These are phyloP conservation scores for Zapus hudsonius DNA, from an alignment of 2,113 vertebrate genomes.

Conservation along the genomic window DNA sequence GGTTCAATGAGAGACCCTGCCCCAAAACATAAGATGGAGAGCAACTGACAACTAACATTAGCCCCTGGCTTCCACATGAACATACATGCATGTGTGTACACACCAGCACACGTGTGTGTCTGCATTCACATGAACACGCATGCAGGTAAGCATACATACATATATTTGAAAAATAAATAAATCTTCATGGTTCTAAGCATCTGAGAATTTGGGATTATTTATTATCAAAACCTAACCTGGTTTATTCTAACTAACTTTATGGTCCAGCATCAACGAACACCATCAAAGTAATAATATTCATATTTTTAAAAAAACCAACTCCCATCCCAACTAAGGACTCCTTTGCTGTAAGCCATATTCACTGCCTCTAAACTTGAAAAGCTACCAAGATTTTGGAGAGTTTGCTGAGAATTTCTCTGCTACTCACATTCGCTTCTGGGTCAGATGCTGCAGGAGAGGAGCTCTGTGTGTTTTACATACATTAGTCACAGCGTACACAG, in stretches of 20 bases:
- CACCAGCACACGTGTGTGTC: too few relatives aligned
- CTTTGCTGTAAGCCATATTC: constrained; percentile 29
- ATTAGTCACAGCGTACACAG: constrained; percentile 58
- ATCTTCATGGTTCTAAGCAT: background rate
- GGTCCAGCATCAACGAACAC: background rate
- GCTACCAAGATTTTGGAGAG: constrained; percentile 12
- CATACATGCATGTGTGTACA: too few relatives aligned
- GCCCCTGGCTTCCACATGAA: too few relatives aligned
- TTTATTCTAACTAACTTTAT: background rate
- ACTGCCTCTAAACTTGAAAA: constrained; percentile 60
- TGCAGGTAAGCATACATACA: too few relatives aligned
- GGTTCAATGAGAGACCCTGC: too few relatives aligned
- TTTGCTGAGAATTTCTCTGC: constrained; percentile 4
- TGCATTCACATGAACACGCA: too few relatives aligned
- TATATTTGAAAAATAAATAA: background rate
- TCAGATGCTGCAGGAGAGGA: constrained; percentile 53
- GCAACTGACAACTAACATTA: too few relatives aligned
- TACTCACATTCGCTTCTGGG: constrained; percentile 6
- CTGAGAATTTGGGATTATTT: constrained; percentile 1
- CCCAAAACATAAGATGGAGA: too few relatives aligned
- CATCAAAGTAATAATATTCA: background rate
- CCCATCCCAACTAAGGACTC: background rate
- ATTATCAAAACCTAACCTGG: background rate
- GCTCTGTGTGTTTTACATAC: constrained; percentile 46
- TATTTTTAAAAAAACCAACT: background rate